Conservation (phyloP, 2,113 vertebrate genomes). For the Strix uralensis region DNA sequence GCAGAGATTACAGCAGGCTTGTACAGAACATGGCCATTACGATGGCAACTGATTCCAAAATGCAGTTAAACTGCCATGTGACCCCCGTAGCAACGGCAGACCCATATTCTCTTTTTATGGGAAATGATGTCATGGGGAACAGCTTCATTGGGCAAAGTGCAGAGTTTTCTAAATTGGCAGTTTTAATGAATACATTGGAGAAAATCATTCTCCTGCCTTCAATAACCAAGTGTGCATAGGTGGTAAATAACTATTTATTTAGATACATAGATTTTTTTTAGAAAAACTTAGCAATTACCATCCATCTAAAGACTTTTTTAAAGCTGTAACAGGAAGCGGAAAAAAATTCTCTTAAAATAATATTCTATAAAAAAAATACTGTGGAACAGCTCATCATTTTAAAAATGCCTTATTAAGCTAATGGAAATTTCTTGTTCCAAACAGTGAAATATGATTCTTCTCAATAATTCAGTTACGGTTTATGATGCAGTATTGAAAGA, state of each 20-base stretch:
- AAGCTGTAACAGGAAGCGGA: background rate
- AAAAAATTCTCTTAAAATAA: background rate
- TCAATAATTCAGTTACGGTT: background rate
- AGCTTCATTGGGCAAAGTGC: background rate
- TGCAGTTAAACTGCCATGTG: background rate
- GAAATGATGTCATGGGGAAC: background rate
- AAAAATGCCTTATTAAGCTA: background rate
- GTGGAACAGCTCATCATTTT: background rate
- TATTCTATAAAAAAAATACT: background rate
- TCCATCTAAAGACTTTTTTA: background rate
- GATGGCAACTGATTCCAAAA: background rate
- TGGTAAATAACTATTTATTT: background rate
- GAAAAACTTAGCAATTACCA: background rate
- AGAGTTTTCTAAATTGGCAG: background rate
- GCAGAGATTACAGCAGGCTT: background rate
- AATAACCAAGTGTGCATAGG: background rate
- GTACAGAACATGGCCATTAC: accelerated
- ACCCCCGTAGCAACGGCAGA: background rate
- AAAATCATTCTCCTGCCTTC: background rate
- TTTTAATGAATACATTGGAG: background rate
- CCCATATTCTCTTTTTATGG: background rate
- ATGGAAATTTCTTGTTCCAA: background rate
- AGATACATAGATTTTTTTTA: background rate
- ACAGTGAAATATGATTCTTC: background rate
- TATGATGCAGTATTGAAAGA: background rate